Evolutionary conservation across 2,113 vertebrate species (phyloP).

Genomic region (Ciconia maguari): DNA sequence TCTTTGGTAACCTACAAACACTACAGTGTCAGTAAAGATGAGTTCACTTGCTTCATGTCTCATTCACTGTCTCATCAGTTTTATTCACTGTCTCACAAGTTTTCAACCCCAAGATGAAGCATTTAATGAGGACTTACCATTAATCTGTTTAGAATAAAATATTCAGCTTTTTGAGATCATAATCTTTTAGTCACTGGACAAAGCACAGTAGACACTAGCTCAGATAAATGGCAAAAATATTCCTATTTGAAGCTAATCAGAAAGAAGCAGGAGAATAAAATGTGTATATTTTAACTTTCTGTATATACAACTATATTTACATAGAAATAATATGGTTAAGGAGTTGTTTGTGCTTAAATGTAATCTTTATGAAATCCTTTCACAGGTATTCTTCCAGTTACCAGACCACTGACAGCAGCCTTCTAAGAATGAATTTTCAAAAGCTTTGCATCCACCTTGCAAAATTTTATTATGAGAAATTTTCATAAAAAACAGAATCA

Average conservation of each 20-base stretch:
- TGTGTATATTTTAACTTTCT: neutral
- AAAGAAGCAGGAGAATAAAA: neutral
- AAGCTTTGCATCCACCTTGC: neutral
- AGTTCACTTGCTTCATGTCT: neutral
- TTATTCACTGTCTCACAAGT: neutral
- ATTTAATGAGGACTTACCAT: neutral
- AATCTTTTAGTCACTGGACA: neutral
- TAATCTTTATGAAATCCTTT: neutral
- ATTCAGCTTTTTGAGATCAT: neutral
- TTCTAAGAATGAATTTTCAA: neutral
- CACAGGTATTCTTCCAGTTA: neutral
- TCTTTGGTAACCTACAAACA: neutral
- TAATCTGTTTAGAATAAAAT: neutral
- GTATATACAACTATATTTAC: neutral
- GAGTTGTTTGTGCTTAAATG: neutral
- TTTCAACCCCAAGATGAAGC: neutral
- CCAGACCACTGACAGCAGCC: neutral
- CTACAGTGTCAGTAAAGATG: neutral
- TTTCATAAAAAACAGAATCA: neutral
- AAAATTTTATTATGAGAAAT: neutral
- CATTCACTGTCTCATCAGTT: neutral
- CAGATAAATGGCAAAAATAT: neutral
- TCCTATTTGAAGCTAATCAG: neutral
- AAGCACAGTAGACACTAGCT: neutral
- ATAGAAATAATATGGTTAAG: neutral